A percentile compares a stretch with the other conserved stretches of the same genome.
Conservation (phyloP, 2,888 invertebrate genomes). For the Melipona bicolor region DNA sequence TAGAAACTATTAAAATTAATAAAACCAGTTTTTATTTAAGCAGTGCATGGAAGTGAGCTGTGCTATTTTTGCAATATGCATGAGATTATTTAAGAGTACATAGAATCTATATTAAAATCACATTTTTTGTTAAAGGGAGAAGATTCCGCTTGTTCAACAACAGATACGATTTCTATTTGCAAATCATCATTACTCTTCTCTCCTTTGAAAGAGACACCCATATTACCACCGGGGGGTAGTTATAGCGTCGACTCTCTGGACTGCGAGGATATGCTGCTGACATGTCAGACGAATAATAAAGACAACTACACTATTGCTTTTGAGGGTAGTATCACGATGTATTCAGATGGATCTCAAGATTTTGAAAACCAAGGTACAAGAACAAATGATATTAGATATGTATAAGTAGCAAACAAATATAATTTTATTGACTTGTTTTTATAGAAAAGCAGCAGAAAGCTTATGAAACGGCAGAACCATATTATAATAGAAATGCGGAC, state of each 20-base stretch:
- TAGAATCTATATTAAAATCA: constrained; percentile 8
- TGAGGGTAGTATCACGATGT: constrained; percentile 94
- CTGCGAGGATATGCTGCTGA: constrained; percentile 95
- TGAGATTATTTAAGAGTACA: constrained; percentile 25
- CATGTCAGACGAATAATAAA: constrained; percentile 95
- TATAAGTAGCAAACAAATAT: constrained; percentile 53
- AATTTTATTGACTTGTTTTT: constrained; percentile 35
- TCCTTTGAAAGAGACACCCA: constrained; percentile 92
- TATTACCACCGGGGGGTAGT: constrained; percentile 89
- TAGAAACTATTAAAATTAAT: constrained; percentile 26
- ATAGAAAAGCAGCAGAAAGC: constrained; percentile 82
- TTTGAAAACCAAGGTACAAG: constrained; percentile 81
- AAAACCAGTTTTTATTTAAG: constrained; percentile 21
- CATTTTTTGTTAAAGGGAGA: constrained; percentile 86
- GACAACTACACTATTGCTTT: constrained; percentile 98
- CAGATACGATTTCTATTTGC: constrained; percentile 94
- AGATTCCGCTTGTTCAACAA: constrained; percentile 89
- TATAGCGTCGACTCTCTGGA: constrained; percentile 96
- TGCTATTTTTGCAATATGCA: constrained; percentile 33
- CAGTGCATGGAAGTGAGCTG: constrained; percentile 50
- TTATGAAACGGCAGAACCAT: constrained; percentile 78
- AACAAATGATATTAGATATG: constrained; percentile 72
- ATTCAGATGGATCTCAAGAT: constrained; percentile 88
- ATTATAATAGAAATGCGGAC: constrained; percentile 77
- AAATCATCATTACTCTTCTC: constrained; percentile 96